A percentile compares a stretch with the other conserved stretches of the same genome.
phyloP scores from a whole-genome alignment of 2,113 vertebrate species.

The Nesoenas mayeri region DNA sequence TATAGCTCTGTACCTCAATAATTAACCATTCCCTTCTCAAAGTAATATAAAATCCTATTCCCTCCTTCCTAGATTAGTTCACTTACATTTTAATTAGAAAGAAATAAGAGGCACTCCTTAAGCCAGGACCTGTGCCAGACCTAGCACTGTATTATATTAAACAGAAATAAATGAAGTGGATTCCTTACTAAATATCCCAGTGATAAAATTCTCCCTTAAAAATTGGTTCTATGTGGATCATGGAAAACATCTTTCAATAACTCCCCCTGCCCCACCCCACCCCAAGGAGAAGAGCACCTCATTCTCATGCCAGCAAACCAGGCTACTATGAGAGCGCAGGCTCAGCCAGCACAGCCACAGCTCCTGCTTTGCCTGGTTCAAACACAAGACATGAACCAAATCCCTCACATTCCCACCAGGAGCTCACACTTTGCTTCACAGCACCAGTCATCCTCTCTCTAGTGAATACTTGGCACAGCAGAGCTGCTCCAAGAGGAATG shows the following conservation, averaged over 20 bases:
- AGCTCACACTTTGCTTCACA: not conserved
- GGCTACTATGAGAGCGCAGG: rapidly evolving
- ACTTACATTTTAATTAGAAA: not conserved
- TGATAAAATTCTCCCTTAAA: not conserved
- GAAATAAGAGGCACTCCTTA: not conserved
- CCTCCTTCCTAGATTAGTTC: not conserved
- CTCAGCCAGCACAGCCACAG: rapidly evolving
- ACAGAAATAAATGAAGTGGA: not conserved
- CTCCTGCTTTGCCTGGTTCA: not conserved
- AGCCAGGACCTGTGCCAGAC: not conserved
- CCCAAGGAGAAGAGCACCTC: not conserved
- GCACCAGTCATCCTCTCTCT: not conserved
- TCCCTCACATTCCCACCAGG: not conserved
- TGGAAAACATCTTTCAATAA: not conserved
- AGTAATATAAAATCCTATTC: not conserved
- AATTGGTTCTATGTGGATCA: rapidly evolving
- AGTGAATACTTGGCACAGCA: rapidly evolving
- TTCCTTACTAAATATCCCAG: not conserved
- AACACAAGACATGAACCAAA: not conserved
- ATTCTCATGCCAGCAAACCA: not conserved
- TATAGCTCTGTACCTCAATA: not conserved
- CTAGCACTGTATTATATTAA: not conserved
- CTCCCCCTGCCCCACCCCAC: not conserved
- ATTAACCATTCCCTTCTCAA: not conserved
- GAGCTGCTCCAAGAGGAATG: not conserved